Evolutionary conservation across 2,113 vertebrate species (phyloP).

Genomic region (Microtus ochrogaster): DNA sequence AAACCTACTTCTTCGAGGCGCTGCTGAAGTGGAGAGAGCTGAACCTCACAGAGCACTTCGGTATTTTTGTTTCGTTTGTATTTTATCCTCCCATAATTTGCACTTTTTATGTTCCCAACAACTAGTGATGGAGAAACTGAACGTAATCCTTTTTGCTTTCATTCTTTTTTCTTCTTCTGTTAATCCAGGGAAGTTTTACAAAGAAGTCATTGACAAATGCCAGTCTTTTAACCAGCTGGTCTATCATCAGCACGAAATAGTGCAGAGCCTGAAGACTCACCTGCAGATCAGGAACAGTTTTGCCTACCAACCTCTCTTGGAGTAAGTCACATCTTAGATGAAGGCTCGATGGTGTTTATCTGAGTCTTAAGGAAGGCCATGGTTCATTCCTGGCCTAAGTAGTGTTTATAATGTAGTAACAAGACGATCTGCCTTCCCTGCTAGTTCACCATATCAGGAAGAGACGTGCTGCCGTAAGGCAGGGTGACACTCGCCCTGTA

Average conservation of each 20-base stretch:
- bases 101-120: neutral
- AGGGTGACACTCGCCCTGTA: neutral
- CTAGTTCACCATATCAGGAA: neutral
- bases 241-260: conserved; percentile 94
- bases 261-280: conserved; percentile 94
- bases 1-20: conserved; percentile 97
- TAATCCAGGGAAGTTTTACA: conserved; percentile 89
- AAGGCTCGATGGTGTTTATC: neutral
- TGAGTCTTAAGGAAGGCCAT: conserved; percentile 8
- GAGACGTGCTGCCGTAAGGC: neutral
- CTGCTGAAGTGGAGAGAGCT: conserved; percentile 97
- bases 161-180: neutral
- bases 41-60: conserved; percentile 95
- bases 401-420: conserved; percentile 32
- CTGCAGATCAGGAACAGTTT: conserved; percentile 91
- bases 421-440: neutral
- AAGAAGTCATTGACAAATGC: conserved; percentile 93
- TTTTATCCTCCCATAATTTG: conserved; percentile 51
- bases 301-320: conserved; percentile 94
- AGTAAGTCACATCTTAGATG: conserved; percentile 88
- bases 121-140: conserved; percentile 4
- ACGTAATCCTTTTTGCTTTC: conserved; percentile 70
- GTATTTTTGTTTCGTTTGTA: conserved; percentile 84
- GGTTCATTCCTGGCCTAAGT: conserved; percentile 5
- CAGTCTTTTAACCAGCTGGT: conserved; percentile 98